Percentiles rank a stretch among this genome's conserved stretches.
Conservation (phyloP, 2,888 invertebrate species). For the Pterobdella sp. region DNA sequence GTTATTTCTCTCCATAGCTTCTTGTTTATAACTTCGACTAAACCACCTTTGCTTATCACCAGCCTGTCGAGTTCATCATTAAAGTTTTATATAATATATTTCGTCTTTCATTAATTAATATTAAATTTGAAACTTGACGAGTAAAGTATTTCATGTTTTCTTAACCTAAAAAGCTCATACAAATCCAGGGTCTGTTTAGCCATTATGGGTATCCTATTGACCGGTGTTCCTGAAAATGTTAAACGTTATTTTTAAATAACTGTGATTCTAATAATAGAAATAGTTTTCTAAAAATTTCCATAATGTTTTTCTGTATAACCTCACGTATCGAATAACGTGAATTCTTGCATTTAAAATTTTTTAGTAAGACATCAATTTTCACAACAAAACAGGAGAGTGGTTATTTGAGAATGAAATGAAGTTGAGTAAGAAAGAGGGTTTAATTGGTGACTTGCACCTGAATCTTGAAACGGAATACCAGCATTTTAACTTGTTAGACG, state of each 20-base stretch:
- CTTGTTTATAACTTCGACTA: slow-evolving; percentile 99
- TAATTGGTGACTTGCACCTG: neutral
- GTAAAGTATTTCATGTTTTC: neutral
- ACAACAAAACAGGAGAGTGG: too few relatives aligned
- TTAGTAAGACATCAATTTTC: too few relatives aligned
- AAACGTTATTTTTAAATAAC: too few relatives aligned
- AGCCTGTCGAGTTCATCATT: too few relatives aligned
- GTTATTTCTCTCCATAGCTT: slow-evolving; percentile 99
- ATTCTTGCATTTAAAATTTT: too few relatives aligned
- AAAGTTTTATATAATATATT: too few relatives aligned
- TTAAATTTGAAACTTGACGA: neutral
- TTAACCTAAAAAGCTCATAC: slow-evolving; percentile 76
- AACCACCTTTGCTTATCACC: slow-evolving; percentile 91
- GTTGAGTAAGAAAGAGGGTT: neutral
- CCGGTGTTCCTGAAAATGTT: slow-evolving; percentile 75
- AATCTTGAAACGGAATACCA: neutral
- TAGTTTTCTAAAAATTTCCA: too few relatives aligned
- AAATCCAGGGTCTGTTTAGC: slow-evolving; percentile 98
- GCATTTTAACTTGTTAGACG: neutral
- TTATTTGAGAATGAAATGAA: neutral
- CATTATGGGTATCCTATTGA: slow-evolving; percentile 97
- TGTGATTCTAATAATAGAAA: too few relatives aligned
- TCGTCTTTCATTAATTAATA: too few relatives aligned
- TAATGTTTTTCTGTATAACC: too few relatives aligned
- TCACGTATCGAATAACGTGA: too few relatives aligned